phyloP scores from a whole-genome alignment of 1,140 invertebrate genomes.

The Lepidurus couesii region DNA sequence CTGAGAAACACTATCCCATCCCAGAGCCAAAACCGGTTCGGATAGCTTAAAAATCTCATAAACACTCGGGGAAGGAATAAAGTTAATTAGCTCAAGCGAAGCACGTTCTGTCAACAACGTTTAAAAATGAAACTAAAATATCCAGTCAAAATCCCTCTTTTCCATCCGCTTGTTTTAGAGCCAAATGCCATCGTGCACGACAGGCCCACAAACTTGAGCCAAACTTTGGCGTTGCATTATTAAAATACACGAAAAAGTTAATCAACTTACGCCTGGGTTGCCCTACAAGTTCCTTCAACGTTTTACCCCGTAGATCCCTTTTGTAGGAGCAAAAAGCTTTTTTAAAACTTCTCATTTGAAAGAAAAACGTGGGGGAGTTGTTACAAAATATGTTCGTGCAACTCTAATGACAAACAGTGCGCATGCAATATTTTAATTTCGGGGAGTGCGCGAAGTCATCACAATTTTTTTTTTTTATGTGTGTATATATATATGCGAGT shows the following conservation, averaged over 20 bases:
- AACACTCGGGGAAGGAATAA: background rate
- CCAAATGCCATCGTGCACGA: too few relatives aligned
- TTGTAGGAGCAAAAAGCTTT: too few relatives aligned
- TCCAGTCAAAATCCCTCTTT: background rate
- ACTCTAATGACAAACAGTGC: background rate
- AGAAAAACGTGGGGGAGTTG: too few relatives aligned
- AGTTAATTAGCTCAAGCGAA: conserved; percentile 4
- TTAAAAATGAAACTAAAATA: background rate
- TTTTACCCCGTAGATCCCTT: too few relatives aligned
- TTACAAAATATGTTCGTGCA: too few relatives aligned
- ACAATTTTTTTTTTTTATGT: background rate
- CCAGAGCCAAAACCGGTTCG: background rate
- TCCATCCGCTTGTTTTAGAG: background rate
- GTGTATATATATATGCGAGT: background rate
- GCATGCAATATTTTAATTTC: background rate
- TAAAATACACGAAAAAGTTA: too few relatives aligned
- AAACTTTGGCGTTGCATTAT: too few relatives aligned
- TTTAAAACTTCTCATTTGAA: too few relatives aligned
- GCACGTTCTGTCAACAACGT: conserved; percentile 12
- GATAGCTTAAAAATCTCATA: background rate
- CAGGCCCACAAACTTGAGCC: too few relatives aligned
- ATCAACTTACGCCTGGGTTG: too few relatives aligned
- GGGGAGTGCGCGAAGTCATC: background rate
- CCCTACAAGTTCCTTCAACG: too few relatives aligned
- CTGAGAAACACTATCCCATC: background rate